phyloP scores from a whole-genome alignment of 2,888 invertebrate genomes.

The Nephrotoma appendiculata region DNA sequence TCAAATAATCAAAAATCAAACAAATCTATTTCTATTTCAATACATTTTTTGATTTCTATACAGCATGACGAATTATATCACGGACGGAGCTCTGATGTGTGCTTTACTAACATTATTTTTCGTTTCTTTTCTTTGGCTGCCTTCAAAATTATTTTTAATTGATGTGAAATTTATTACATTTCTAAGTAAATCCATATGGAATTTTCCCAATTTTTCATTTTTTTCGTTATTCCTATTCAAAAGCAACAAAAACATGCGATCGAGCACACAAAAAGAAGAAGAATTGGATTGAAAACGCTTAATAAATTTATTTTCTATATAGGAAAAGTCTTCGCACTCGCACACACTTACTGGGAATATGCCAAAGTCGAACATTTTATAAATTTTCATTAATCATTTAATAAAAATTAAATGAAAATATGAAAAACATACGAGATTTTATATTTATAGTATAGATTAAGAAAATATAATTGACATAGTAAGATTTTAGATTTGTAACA shows the following conservation, averaged over 20 bases:
- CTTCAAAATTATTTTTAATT: not conserved
- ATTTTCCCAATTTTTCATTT: not conserved
- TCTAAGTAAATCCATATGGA: not conserved
- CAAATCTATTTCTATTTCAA: not conserved
- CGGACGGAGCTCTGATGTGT: not conserved
- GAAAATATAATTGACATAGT: no score
- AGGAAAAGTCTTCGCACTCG: not conserved
- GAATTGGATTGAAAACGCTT: not conserved
- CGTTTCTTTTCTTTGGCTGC: not conserved
- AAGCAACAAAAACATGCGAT: not conserved
- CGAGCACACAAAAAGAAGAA: not conserved
- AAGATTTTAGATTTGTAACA: no score
- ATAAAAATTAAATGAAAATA: not conserved
- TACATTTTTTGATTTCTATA: not conserved
- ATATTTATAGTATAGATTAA: no score
- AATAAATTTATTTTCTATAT: not conserved
- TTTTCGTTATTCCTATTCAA: not conserved
- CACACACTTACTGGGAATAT: not conserved
- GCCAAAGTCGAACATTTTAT: not conserved
- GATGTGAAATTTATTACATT: not conserved
- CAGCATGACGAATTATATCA: not conserved
- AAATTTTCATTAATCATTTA: not conserved
- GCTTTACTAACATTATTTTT: not conserved
- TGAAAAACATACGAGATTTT: not conserved
- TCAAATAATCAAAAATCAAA: not conserved